Conservation (phyloP, 1,140 invertebrate genomes). For the Anastatus disparis region DNA sequence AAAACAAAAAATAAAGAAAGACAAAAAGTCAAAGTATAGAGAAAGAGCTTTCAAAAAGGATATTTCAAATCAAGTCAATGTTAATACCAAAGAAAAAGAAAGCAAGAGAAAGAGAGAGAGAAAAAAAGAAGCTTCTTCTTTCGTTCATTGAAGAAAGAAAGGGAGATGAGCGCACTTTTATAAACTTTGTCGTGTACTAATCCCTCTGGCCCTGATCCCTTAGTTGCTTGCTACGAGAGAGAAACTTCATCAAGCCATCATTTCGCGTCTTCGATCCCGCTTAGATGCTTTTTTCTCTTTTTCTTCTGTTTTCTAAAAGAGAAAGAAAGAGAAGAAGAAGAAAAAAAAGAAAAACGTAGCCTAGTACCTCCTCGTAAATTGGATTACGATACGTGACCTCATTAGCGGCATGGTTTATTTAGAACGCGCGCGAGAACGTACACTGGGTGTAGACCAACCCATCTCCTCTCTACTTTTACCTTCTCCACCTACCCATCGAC, state of each 20-base stretch:
- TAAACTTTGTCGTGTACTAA: slow-evolving; percentile 64
- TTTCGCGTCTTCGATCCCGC: slow-evolving; percentile 58
- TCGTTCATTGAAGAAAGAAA: slow-evolving; percentile 23
- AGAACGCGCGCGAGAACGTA: no score
- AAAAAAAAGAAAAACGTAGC: not conserved
- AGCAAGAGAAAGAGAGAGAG: not conserved
- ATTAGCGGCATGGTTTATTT: slow-evolving; percentile 62
- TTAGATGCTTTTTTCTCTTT: slow-evolving; percentile 43
- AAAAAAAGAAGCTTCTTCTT: not conserved
- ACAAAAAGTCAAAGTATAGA: slow-evolving; percentile 33
- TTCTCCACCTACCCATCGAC: not conserved
- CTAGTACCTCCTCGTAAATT: slow-evolving; percentile 53
- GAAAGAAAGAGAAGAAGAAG: slow-evolving; percentile 7
- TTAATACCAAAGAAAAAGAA: not conserved
- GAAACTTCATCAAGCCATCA: slow-evolving; percentile 66
- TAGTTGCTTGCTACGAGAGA: slow-evolving; percentile 36
- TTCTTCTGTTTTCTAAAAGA: not conserved
- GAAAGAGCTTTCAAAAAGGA: slow-evolving; percentile 11
- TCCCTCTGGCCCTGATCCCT: slow-evolving; percentile 56
- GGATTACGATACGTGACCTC: slow-evolving; percentile 66
- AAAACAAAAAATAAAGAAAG: no score
- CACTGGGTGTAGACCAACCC: no score
- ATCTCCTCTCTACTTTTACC: no score
- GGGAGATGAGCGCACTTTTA: slow-evolving; percentile 58
- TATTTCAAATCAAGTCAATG: slow-evolving; percentile 21